Conservation (phyloP, 2,888 invertebrate species). For the Phorcus lineatus region DNA sequence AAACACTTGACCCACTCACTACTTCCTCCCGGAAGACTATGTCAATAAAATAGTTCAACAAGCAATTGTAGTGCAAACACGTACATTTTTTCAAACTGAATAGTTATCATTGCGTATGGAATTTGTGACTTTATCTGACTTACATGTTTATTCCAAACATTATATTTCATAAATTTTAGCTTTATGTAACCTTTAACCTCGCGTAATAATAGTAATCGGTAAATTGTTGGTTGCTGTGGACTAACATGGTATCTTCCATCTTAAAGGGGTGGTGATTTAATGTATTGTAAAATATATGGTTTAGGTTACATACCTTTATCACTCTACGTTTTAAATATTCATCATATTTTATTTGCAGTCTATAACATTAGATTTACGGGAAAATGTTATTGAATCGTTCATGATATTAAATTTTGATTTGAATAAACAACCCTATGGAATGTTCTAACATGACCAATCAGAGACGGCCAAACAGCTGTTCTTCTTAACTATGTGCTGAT, state of each 20-base stretch:
- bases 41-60: slow-evolving; percentile 23
- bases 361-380: no score
- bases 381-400: no score
- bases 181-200: slow-evolving; percentile 7
- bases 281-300: background rate
- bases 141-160: background rate
- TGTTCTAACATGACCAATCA: slow-evolving; percentile 37
- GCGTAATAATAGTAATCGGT: background rate
- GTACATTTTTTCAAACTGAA: background rate
- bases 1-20: slow-evolving; percentile 31
- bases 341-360: no score
- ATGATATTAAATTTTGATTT: no score
- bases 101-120: background rate
- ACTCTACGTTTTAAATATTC: no score
- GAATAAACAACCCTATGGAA: slow-evolving; percentile 30
- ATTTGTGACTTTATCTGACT: background rate
- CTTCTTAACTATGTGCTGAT: slow-evolving; percentile 24
- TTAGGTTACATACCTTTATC: no score
- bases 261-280: background rate
- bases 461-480: background rate
- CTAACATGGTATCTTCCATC: background rate
- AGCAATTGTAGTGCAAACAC: background rate
- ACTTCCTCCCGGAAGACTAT: slow-evolving; percentile 43
- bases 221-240: slow-evolving; percentile 9
- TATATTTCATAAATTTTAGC: background rate